Base-by-base conservation (phyloP, 2,113 vertebrate genomes). In the Sapayoa aenigma region DNA sequence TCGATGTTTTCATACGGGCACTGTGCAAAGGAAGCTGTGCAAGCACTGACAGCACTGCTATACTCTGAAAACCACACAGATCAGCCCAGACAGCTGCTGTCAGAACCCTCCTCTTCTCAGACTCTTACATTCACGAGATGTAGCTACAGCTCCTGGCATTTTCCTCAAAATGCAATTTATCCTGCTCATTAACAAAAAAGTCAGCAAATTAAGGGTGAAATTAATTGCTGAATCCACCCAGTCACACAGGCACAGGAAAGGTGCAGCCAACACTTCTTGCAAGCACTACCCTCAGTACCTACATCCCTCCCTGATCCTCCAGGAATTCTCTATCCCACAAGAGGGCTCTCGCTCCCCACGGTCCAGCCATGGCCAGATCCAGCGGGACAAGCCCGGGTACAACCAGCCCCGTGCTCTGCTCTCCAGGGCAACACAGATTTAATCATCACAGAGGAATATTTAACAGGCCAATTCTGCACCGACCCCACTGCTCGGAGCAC, bases 301-400 rank as follows among this genome's bases (percentile, higher is more conserved):
- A 28, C 71, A 62, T 62, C 19, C 74, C 24, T 55, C 2, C 12
- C 50, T 10, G 79, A 44, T 52, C 72, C 47, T 84, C 76, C 66
- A 33, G 49, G 42, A 68, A 67, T 41, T 8, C 31, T 53, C 52
- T 3, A 7, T 24, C 90, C 93, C 95, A 96, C 83, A 67, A 97
- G 94, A 92, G 95, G 95, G 94, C 94, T 92, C 96, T 55, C 92
- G 53, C 23, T 93, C 65, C 69, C 77, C 79, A 6, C 27, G 3
- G 3, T 42, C 76, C 65, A 50, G 78, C 65, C 42, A 9, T 0
- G 0, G 35, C 11, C 49, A 74, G 8, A 35, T 44, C 77, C 47
- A 25, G 27, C 12, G 1, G 42, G 59, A 82, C 27, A 2, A 14
- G 24, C 55, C 63, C 3, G 39, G 33, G 3, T 12, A 42, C 7